Percentiles rank a stretch among this genome's conserved stretches.
These are phyloP conservation scores for Tinamus guttatus DNA, from an alignment of 2,113 vertebrate genomes.

Conservation along the genomic window DNA sequence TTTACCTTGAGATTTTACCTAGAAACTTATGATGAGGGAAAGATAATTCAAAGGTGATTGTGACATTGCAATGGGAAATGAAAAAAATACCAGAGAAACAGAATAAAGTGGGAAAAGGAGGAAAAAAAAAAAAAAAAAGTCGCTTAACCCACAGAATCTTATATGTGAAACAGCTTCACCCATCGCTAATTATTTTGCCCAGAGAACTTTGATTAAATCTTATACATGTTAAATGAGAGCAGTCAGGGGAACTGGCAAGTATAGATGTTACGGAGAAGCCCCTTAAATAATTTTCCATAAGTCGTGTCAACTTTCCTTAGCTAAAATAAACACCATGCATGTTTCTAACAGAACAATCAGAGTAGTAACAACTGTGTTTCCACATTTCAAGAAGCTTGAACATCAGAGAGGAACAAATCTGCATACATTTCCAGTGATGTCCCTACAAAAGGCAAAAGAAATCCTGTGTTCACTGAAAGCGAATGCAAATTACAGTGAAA, in stretches of 20 bases:
- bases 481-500: background rate
- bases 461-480: background rate
- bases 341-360: background rate
- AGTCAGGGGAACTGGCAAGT: background rate
- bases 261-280: background rate
- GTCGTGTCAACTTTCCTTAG: background rate
- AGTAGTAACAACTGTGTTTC: background rate
- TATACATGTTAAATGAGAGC: background rate
- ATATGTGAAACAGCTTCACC: background rate
- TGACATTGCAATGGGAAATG: background rate
- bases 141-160: background rate
- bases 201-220: background rate
- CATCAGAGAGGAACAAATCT: background rate
- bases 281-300: constrained; percentile 10
- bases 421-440: background rate
- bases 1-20: background rate
- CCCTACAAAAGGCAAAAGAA: background rate
- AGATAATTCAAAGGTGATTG: background rate
- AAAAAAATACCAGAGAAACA: background rate
- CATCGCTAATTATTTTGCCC: background rate
- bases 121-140: no score
- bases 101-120: background rate
- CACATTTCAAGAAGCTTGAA: background rate
- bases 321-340: background rate
- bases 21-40: fast-evolving